phyloP scores from a whole-genome alignment of 2,888 invertebrate species.

The Nephrotoma appendiculata region DNA sequence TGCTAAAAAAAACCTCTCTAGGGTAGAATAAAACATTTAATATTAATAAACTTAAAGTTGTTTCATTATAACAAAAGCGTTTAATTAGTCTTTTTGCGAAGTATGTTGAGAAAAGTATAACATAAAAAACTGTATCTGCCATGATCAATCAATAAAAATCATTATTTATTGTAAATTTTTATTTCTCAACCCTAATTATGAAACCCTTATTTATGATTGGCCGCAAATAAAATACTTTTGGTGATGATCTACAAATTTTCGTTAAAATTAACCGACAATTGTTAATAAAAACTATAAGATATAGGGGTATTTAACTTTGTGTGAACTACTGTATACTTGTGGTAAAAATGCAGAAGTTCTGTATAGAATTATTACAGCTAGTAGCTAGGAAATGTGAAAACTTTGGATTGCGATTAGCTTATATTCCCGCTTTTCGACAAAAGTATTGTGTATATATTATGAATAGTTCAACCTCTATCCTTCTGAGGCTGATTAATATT shows the following conservation, averaged over 20 bases:
- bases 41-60: neutral
- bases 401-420: too few relatives aligned
- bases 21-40: neutral
- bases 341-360: too few relatives aligned
- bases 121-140: too few relatives aligned
- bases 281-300: neutral
- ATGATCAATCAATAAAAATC: too few relatives aligned
- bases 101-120: neutral
- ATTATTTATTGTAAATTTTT: neutral
- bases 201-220: neutral
- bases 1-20: neutral
- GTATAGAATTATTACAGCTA: too few relatives aligned
- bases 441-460: too few relatives aligned
- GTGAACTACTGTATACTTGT: neutral
- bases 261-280: neutral
- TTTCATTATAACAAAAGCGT: neutral
- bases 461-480: too few relatives aligned
- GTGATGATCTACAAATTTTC: neutral
- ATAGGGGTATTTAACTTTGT: neutral
- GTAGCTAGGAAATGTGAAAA: too few relatives aligned
- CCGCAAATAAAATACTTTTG: neutral
- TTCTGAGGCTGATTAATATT: too few relatives aligned
- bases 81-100: neutral
- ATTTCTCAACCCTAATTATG: neutral
- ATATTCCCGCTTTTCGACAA: too few relatives aligned